phyloP scores from a whole-genome alignment of 2,797 vertebrate species.

The Helostoma temminkii region DNA sequence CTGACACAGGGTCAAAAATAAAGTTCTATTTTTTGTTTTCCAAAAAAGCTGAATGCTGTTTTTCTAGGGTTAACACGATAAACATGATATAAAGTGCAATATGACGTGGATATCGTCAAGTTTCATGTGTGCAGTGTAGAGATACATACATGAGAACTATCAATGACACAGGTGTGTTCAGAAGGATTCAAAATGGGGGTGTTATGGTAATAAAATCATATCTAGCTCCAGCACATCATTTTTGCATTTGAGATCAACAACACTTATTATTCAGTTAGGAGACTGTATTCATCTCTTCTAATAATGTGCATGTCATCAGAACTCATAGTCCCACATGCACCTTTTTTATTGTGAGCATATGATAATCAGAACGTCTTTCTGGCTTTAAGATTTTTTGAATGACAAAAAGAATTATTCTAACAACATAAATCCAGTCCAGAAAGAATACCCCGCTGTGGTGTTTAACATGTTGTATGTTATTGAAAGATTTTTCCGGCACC shows the following conservation, averaged over 20 bases:
- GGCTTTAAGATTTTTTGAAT: background rate
- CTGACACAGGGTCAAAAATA: too few species aligned
- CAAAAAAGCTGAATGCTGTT: too few species aligned
- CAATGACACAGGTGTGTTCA: background rate
- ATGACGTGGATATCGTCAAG: too few species aligned
- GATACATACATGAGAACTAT: background rate
- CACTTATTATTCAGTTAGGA: background rate
- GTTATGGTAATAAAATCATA: background rate
- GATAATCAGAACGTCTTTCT: constrained; percentile 11
- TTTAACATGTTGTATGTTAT: constrained; percentile 55
- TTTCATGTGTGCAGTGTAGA: background rate
- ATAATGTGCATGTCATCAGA: constrained; percentile 9
- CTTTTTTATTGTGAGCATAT: constrained; percentile 2
- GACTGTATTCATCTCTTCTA: constrained; percentile 7
- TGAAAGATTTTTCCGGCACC: constrained; percentile 59
- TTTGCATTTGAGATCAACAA: background rate
- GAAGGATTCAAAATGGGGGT: background rate
- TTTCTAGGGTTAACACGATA: too few species aligned
- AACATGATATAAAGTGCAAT: too few species aligned
- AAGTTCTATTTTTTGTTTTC: too few species aligned
- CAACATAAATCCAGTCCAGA: constrained; percentile 42
- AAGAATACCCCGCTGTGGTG: constrained; percentile 15
- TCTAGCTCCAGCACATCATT: background rate
- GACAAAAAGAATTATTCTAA: constrained; percentile 34
- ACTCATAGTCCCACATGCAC: constrained; percentile 1